Evolutionary conservation across 1,140 invertebrate genomes (phyloP).

Genomic region (Drosophila parabipectinata): DNA sequence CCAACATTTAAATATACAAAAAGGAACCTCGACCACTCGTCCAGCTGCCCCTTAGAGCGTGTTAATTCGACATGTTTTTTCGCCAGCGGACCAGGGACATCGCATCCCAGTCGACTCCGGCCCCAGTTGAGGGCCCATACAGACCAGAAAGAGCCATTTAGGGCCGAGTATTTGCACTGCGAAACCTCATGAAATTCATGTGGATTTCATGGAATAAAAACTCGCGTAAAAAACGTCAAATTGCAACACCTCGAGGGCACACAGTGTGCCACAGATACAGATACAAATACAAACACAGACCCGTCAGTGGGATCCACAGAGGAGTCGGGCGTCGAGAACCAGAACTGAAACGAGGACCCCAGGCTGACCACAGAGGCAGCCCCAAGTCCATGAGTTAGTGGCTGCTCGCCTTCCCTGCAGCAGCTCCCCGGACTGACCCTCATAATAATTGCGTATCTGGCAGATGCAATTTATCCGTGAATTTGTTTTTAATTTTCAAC

Average conservation of each 20-base stretch:
- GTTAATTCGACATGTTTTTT: slow-evolving; percentile 84
- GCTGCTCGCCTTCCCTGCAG: neutral
- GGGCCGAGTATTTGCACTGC: slow-evolving; percentile 80
- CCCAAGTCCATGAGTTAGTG: slow-evolving; percentile 72
- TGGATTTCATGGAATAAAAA: slow-evolving; percentile 79
- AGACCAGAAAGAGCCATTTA: slow-evolving; percentile 64
- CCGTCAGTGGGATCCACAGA: slow-evolving; percentile 10
- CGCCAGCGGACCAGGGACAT: slow-evolving; percentile 49
- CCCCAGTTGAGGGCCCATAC: neutral
- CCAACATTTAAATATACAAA: slow-evolving; percentile 77
- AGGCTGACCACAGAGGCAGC: slow-evolving; percentile 16
- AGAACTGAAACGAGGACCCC: slow-evolving; percentile 21
- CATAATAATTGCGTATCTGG: slow-evolving; percentile 84
- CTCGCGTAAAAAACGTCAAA: slow-evolving; percentile 83
- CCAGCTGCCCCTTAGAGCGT: slow-evolving; percentile 70
- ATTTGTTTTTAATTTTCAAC: slow-evolving; percentile 84
- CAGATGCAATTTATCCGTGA: slow-evolving; percentile 84
- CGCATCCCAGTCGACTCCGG: slow-evolving; percentile 5
- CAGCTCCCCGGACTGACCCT: slow-evolving; percentile 32
- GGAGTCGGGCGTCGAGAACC: slow-evolving; percentile 15
- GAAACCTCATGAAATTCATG: slow-evolving; percentile 55
- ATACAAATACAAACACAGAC: slow-evolving; percentile 15
- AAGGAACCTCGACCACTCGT: slow-evolving; percentile 35
- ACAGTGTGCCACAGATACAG: slow-evolving; percentile 39
- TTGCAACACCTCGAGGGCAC: slow-evolving; percentile 83